A percentile compares a stretch with the other conserved stretches of the same genome.
Conservation (phyloP, 2,113 vertebrate species). For the Tragelaphus imberbis region DNA sequence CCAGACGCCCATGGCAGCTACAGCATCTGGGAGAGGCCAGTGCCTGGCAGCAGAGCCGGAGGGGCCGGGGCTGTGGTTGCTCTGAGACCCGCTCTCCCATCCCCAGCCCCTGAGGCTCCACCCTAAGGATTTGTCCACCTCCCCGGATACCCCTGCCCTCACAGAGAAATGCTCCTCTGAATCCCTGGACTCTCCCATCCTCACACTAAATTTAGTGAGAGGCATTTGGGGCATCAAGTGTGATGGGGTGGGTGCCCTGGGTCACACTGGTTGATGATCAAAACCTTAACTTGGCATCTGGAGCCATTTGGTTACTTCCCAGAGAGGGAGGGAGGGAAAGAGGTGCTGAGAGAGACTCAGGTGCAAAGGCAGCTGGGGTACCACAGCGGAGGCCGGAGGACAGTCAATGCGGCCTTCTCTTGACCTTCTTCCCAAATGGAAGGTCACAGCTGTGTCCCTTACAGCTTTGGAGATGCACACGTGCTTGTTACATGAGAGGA, state of each 20-base stretch:
- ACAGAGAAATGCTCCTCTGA: background rate
- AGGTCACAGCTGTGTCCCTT: background rate
- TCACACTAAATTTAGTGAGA: rapidly evolving
- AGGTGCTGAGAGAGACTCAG: background rate
- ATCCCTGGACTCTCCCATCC: too few relatives aligned
- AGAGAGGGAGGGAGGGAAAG: rapidly evolving
- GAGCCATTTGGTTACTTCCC: background rate
- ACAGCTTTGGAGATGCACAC: rapidly evolving
- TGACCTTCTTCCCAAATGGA: background rate
- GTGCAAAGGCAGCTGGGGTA: too few relatives aligned
- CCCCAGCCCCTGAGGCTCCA: background rate
- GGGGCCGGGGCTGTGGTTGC: rapidly evolving
- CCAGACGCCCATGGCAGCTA: rapidly evolving
- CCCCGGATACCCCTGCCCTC: background rate
- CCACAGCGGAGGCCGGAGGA: rapidly evolving
- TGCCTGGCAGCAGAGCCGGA: rapidly evolving
- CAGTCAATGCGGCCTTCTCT: rapidly evolving
- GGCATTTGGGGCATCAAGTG: too few relatives aligned
- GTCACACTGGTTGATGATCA: rapidly evolving
- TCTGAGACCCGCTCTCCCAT: background rate
- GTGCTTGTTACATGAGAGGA: rapidly evolving
- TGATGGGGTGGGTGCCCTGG: background rate
- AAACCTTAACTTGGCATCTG: background rate
- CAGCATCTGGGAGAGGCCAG: too few relatives aligned
- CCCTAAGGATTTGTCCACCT: background rate